Evolutionary conservation across 2,888 invertebrate genomes (phyloP).

Genomic region (Aphidius colemani): DNA sequence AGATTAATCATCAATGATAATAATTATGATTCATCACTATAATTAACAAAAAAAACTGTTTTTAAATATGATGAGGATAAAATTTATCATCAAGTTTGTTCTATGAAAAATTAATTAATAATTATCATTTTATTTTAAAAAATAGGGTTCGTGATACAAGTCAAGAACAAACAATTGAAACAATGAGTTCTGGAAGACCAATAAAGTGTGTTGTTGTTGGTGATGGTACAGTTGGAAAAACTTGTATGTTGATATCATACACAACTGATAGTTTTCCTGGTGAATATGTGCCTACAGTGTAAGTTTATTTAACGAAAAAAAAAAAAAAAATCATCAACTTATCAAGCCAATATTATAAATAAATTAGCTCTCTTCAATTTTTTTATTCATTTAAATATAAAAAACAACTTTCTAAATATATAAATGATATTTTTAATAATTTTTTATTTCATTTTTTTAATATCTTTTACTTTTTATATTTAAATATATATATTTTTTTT

Average conservation of each 20-base stretch:
- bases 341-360: no score
- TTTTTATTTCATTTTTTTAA: no score
- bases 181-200: slow-evolving; percentile 89
- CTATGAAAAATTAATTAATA: neutral
- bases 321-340: no score
- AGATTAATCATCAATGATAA: no score
- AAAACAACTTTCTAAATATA: no score
- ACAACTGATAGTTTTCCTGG: slow-evolving; percentile 92
- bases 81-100: no score
- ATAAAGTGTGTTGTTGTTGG: slow-evolving; percentile 93
- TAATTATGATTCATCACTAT: no score
- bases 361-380: neutral
- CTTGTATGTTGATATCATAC: slow-evolving; percentile 92
- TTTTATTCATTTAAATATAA: neutral
- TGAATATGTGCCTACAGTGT: slow-evolving; percentile 95
- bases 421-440: no score
- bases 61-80: no score
- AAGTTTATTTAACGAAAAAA: slow-evolving; percentile 60
- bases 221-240: slow-evolving; percentile 92
- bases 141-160: neutral
- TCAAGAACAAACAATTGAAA: slow-evolving; percentile 23
- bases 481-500: slow-evolving; percentile 30
- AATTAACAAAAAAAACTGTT: no score
- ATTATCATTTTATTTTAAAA: slow-evolving; percentile 11
- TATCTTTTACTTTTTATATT: slow-evolving; percentile 25